Conservation (phyloP, 2,888 invertebrate species). For the Lamellibrachia columna region DNA sequence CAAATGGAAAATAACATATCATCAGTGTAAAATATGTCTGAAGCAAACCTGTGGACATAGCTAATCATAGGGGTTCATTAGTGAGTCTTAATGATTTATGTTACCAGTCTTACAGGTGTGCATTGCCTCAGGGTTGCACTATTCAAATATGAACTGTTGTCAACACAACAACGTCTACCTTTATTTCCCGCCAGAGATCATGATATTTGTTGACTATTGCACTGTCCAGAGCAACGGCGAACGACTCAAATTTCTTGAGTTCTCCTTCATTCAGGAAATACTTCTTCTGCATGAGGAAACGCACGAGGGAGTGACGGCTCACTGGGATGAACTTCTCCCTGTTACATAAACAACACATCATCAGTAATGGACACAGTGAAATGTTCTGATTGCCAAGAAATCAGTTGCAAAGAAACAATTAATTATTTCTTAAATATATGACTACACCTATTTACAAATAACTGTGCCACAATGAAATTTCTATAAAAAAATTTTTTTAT, state of each 20-base stretch:
- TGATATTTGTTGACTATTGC: slow-evolving; percentile 61
- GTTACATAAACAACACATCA: slow-evolving; percentile 29
- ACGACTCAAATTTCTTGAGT: slow-evolving; percentile 52
- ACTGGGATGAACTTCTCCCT: slow-evolving; percentile 62
- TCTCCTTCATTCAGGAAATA: slow-evolving; percentile 51
- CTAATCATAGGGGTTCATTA: not conserved
- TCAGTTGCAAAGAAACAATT: too few species aligned
- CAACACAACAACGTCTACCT: slow-evolving; percentile 46
- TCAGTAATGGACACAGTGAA: not conserved
- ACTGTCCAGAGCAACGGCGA: slow-evolving; percentile 59
- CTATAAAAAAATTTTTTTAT: not conserved
- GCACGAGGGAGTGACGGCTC: slow-evolving; percentile 56
- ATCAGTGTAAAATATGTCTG: too few species aligned
- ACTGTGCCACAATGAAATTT: not conserved
- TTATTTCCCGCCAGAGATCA: slow-evolving; percentile 59
- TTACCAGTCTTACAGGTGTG: not conserved
- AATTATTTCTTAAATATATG: not conserved
- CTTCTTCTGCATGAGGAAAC: slow-evolving; percentile 55
- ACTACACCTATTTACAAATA: not conserved
- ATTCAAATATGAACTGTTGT: too few species aligned
- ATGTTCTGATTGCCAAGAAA: not conserved
- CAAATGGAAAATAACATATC: too few species aligned
- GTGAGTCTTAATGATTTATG: too few species aligned
- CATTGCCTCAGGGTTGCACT: not conserved
- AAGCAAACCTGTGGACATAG: not conserved